Base-by-base conservation (phyloP, 2,888 invertebrate genomes). In the Beris chalybata region DNA sequence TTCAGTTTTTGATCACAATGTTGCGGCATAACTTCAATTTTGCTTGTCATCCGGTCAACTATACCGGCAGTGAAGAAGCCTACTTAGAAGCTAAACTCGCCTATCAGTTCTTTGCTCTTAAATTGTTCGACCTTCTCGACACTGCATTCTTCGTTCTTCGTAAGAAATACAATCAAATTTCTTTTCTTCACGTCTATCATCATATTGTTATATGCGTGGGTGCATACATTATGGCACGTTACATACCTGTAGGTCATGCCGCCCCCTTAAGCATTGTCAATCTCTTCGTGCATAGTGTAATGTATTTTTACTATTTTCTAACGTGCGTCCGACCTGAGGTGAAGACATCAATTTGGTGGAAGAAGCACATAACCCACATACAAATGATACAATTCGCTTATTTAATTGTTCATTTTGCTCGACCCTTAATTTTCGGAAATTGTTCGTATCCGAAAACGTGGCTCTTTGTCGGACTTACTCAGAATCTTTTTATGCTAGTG, bases 291-390 rank as follows among this genome's bases (percentile, higher is more conserved):
- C 94, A 95, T 74, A 76, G 86, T 0, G 77, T 92, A 31, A 94
- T 95, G 93, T 95, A 95, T 75, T 81, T 83, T 0, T 91, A 95
- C 77, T 95, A 95, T 76, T 84, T 92, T 11, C 74, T 91, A 69
- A 86, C 91, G 0, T 91, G 92, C 0, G 81, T 89, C 66, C 84
- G 89, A 52, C 90, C 90, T 0, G 83, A 84, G 55, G 84, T 89
- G 74, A 88, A 89, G 71, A 82, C 87, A 67, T 87, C 88, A 63
- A 77, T 89, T 0, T 91, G 91, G 90, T 91, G 93, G 89, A 95
- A 95, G 77, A 91, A 90, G 71, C 85, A 91, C 74, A 88, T 95
- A 68, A 95, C 95, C 0, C 90, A 90, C 74, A 75, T 94, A 72
- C 95, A 95, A 81, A 85, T 95, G 76, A 86, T 87, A 0, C 91